Evolutionary conservation across 2,888 invertebrate species (phyloP).

Genomic region (Mimachlamys varia): DNA sequence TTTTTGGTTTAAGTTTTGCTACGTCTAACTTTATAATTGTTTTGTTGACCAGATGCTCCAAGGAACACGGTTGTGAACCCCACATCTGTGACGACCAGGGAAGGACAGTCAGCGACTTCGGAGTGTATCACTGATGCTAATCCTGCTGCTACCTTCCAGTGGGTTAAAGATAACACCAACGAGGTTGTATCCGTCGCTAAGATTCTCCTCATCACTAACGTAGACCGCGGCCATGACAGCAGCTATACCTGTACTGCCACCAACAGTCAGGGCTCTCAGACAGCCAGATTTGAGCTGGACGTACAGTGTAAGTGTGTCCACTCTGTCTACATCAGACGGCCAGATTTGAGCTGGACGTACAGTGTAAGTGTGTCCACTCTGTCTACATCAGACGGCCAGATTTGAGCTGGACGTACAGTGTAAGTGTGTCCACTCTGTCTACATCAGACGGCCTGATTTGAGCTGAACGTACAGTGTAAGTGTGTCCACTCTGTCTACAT

Average conservation of each 20-base stretch:
- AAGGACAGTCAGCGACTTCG: background rate
- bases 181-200: background rate
- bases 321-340: too few relatives aligned
- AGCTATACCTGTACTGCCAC: constrained; percentile 40
- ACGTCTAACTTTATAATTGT: background rate
- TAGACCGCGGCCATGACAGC: constrained; percentile 41
- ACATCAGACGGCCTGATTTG: too few relatives aligned
- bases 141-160: constrained; percentile 38
- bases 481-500: too few relatives aligned
- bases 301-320: constrained; percentile 19
- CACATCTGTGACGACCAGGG: background rate
- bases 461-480: too few relatives aligned
- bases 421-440: too few relatives aligned
- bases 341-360: too few relatives aligned
- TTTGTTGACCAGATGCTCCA: background rate
- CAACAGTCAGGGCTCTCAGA: constrained; percentile 38
- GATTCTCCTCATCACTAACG: constrained; percentile 37
- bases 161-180: constrained; percentile 30
- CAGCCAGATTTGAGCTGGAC: constrained; percentile 28
- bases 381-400: too few relatives aligned
- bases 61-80: constrained; percentile 10
- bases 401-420: too few relatives aligned
- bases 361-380: too few relatives aligned
- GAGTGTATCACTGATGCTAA: constrained; percentile 40
- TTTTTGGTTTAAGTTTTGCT: background rate